Evolutionary conservation across 2,797 vertebrate species (phyloP).

Genomic region (Uromys caudimaculatus): DNA sequence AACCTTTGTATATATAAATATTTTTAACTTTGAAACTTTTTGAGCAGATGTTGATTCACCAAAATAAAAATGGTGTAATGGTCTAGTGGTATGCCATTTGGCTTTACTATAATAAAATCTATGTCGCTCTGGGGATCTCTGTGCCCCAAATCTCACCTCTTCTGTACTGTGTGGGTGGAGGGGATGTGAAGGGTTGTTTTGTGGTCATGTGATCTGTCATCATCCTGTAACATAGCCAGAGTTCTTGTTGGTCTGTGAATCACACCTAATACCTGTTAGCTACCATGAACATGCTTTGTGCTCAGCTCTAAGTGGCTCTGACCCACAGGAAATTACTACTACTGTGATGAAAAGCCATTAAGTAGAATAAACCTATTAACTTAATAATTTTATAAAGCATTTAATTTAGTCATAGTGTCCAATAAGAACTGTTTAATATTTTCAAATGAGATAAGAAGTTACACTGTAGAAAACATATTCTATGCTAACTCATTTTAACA

Average conservation of each 20-base stretch:
- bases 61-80: not conserved
- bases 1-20: not conserved
- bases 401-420: not conserved
- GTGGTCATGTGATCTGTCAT: not conserved
- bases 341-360: not conserved
- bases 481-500: not conserved
- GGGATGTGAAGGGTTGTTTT: not conserved
- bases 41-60: not conserved
- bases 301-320: not conserved
- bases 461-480: not conserved
- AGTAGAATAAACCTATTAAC: not conserved
- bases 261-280: not conserved
- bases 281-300: not conserved
- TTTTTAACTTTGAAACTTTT: constrained; percentile 13
- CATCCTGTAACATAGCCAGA: not conserved
- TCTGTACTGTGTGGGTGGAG: not conserved
- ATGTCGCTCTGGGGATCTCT: not conserved
- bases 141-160: not conserved
- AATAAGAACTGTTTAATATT: not conserved
- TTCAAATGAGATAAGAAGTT: not conserved
- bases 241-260: not conserved
- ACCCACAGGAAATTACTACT: not conserved
- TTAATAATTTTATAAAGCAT: constrained; percentile 45
- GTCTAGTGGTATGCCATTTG: not conserved
- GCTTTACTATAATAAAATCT: not conserved